Base-by-base conservation (phyloP, 2,797 vertebrate genomes). In the Girardinus metallicus region DNA sequence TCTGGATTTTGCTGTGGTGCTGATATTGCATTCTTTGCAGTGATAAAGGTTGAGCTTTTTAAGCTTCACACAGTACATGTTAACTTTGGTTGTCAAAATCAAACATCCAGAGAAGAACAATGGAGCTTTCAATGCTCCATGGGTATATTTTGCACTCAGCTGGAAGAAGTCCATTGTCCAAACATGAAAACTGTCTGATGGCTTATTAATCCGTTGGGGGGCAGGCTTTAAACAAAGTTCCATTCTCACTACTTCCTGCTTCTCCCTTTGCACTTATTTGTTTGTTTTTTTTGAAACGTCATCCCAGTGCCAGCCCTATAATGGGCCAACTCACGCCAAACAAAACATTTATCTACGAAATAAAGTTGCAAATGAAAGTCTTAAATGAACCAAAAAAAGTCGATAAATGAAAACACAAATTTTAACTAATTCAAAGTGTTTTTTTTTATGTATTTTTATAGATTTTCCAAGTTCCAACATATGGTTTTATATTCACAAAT, bases 1-100 rank as follows among this genome's bases (percentile, higher is more conserved):
- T 78, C 78, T 0, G n/a, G 72, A 75, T 80, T 86, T 75, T 41
- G 66, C 18, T 73, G 73, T 79, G 57, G 82, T 83, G 76, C 51
- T 77, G 81, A 26, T n/a, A 12, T 55, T n/a, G 53, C 23, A 26
- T 66, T 41, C 0, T 78, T 73, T 34, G 26, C 29, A 1, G 26
- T 39, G 13, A 36, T 39, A 41, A 43, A 51, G 15, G 26, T 62
- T 75, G 9, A 18, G 21, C 41, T 78, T 16, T 6, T n/a, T 15
- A 7, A 15, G 21, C 23, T 23, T 34, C 15, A 73, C 44, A 7
- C 36, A 23, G 18, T 36, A 18, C 16, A 23, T 70, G 11, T 13
- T 70, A 5, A 23, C 39, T n/a, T 43, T 43, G 23, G 66, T 13
- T 41, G 18, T 41, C 36, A 57, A 57, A 23, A 29, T 5, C 23